Conservation (phyloP, 2,113 vertebrate species). For the Delphinus delphis region DNA sequence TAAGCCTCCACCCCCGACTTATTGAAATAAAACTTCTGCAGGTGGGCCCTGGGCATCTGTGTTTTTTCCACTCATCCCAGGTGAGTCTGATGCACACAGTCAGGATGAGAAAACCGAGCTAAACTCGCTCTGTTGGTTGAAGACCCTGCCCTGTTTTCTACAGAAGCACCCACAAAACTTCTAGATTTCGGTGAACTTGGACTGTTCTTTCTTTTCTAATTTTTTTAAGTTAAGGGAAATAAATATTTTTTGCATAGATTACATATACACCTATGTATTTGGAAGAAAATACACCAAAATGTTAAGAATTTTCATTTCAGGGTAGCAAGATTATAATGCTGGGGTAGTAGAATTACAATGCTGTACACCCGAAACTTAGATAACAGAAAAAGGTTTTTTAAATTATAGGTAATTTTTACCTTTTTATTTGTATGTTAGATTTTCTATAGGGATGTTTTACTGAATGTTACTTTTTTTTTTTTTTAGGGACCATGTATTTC, state of each 20-base stretch:
- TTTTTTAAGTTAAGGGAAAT: background rate
- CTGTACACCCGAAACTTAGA: background rate
- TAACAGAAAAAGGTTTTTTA: background rate
- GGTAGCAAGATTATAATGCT: background rate
- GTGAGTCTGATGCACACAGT: background rate
- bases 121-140: too few species aligned
- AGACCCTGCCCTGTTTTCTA: too few species aligned
- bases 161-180: background rate
- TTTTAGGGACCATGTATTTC: background rate
- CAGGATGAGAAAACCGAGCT: background rate
- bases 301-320: background rate
- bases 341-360: background rate
- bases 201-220: background rate
- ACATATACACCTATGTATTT: background rate
- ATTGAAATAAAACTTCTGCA: background rate
- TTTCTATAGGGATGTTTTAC: background rate
- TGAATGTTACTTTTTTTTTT: background rate
- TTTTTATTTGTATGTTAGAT: background rate
- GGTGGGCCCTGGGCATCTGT: background rate
- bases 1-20: background rate
- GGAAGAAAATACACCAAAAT: background rate
- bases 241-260: background rate
- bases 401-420: background rate
- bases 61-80: background rate
- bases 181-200: background rate